Evolutionary conservation across 2,113 vertebrate genomes (phyloP).

Genomic region (Mustelus asterias): DNA sequence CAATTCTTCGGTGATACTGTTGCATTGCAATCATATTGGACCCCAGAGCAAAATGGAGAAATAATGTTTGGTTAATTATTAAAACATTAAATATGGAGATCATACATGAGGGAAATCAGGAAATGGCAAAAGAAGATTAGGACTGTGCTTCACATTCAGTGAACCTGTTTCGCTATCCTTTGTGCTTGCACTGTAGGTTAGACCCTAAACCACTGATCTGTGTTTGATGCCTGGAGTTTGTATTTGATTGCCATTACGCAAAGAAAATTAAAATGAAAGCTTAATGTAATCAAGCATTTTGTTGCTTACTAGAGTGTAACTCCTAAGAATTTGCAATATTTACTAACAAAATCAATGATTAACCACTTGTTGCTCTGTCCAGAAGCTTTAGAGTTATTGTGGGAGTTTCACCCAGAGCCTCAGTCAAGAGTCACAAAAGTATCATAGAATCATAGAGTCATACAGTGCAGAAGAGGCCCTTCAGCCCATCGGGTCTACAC

Average conservation of each 20-base stretch:
- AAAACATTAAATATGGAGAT: neutral
- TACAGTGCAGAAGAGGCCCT: no score
- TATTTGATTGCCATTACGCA: neutral
- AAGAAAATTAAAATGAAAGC: neutral
- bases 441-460: no score
- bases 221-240: neutral
- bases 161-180: neutral
- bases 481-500: no score
- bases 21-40: neutral
- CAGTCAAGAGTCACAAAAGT: neutral
- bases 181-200: neutral
- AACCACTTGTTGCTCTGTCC: neutral
- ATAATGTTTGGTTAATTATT: neutral
- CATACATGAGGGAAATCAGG: neutral
- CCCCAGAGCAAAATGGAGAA: conserved; percentile 1
- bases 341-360: neutral
- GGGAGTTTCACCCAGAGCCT: neutral
- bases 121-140: neutral
- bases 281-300: neutral
- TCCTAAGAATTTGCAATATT: neutral
- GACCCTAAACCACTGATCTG: neutral
- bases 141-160: neutral
- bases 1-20: neutral
- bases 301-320: neutral
- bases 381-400: neutral